phyloP scores from a whole-genome alignment of 2,797 vertebrate genomes.

The Urophycis tenuis region DNA sequence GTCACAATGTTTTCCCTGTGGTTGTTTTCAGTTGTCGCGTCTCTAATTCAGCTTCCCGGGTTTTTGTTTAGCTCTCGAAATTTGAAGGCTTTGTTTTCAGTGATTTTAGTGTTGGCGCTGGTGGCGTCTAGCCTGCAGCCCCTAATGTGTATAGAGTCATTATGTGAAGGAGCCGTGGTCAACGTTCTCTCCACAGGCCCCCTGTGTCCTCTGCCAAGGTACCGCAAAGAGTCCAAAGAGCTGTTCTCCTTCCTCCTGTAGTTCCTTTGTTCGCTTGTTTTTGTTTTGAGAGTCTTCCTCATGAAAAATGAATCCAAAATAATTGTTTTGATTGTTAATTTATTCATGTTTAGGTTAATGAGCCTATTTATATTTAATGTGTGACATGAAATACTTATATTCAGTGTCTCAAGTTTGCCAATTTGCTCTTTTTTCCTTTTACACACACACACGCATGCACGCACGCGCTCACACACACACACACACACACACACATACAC shows the following conservation, averaged over 20 bases:
- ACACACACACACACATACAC: conserved; percentile 3
- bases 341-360: neutral
- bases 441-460: neutral
- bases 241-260: neutral
- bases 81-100: neutral
- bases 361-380: neutral
- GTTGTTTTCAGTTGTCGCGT: neutral
- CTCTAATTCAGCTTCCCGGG: neutral
- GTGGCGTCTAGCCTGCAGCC: neutral
- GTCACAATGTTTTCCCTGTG: neutral
- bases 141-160: neutral
- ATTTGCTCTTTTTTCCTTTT: neutral
- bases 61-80: neutral
- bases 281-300: neutral
- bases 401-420: neutral
- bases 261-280: neutral
- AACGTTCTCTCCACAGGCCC: neutral
- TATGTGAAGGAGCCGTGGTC: conserved; percentile 1
- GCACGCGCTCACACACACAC: neutral
- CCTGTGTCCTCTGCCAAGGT: neutral
- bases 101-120: neutral
- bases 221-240: neutral
- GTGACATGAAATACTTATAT: neutral
- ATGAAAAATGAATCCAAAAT: no score
- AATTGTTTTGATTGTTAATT: neutral